phyloP scores from a whole-genome alignment of 2,113 vertebrate genomes.

The Cathartes aura region DNA sequence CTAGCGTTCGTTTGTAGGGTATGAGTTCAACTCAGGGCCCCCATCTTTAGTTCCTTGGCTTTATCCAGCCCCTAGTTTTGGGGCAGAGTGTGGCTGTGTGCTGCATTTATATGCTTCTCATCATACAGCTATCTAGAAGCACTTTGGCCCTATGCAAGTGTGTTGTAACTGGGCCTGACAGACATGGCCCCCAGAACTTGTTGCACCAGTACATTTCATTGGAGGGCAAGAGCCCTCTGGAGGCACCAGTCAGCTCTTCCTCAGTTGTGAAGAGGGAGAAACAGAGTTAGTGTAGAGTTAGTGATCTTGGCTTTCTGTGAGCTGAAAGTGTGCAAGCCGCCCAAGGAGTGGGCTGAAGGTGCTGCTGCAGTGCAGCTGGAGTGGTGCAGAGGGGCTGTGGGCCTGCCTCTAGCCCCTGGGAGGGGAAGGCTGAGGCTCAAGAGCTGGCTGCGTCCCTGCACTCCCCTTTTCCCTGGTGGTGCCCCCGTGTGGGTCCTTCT shows the following conservation, averaged over 20 bases:
- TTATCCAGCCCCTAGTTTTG: not conserved
- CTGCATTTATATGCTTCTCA: not conserved
- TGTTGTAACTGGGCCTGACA: not conserved
- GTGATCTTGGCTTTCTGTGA: not conserved
- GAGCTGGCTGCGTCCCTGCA: not conserved
- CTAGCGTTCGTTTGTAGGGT: not conserved
- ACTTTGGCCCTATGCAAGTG: not conserved
- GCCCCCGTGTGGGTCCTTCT: not conserved
- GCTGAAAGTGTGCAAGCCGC: not conserved
- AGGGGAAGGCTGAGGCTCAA: not conserved
- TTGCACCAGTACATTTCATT: not conserved
- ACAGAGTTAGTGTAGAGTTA: fast-evolving
- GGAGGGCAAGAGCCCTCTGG: not conserved
- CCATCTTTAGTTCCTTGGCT: not conserved
- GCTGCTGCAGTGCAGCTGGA: not conserved
- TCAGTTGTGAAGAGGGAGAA: not conserved
- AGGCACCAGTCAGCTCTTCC: not conserved
- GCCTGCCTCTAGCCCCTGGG: not conserved
- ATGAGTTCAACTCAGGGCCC: not conserved
- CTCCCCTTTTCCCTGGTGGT: not conserved
- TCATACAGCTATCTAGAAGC: not conserved
- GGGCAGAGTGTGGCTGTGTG: not conserved
- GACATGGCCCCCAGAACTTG: not conserved
- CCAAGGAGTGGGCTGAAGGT: not conserved
- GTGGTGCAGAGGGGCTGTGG: fast-evolving